Evolutionary conservation across 2,113 vertebrate species (phyloP).

Genomic region (Excalfactoria chinensis): DNA sequence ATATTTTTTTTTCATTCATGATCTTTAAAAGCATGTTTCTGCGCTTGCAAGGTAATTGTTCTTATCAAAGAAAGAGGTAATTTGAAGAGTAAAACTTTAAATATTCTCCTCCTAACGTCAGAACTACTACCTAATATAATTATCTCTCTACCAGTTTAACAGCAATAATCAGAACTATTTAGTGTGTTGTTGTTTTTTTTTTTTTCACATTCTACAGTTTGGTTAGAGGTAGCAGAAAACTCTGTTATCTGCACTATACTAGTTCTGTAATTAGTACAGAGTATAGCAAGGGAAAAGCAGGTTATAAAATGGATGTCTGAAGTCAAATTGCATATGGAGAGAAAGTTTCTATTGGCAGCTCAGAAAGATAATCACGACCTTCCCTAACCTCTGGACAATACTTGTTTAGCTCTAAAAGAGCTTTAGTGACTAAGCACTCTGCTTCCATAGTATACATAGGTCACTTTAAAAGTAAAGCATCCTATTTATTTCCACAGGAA

Average conservation of each 20-base stretch:
- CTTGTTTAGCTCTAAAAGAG: neutral
- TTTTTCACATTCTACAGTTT: constrained; percentile 5
- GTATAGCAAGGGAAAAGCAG: neutral
- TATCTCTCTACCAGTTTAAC: constrained; percentile 32
- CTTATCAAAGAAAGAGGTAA: constrained; percentile 38
- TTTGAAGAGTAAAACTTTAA: constrained; percentile 8
- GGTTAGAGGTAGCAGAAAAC: neutral
- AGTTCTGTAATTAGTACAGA: neutral
- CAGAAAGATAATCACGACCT: neutral
- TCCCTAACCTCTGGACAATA: neutral
- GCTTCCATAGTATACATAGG: neutral
- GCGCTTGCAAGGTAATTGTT: constrained; percentile 26
- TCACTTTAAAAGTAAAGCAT: too few relatives aligned
- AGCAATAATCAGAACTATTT: constrained; percentile 15
- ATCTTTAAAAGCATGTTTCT: neutral
- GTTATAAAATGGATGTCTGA: neutral
- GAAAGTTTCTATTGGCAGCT: neutral
- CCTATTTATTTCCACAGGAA: too few relatives aligned
- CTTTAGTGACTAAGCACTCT: neutral
- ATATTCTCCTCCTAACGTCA: neutral
- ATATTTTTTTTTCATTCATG: neutral
- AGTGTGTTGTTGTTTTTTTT: neutral
- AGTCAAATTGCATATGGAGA: neutral
- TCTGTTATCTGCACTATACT: neutral
- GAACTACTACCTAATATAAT: constrained; percentile 4